Conservation (phyloP, 2,113 vertebrate genomes). For the Acinonyx jubatus region DNA sequence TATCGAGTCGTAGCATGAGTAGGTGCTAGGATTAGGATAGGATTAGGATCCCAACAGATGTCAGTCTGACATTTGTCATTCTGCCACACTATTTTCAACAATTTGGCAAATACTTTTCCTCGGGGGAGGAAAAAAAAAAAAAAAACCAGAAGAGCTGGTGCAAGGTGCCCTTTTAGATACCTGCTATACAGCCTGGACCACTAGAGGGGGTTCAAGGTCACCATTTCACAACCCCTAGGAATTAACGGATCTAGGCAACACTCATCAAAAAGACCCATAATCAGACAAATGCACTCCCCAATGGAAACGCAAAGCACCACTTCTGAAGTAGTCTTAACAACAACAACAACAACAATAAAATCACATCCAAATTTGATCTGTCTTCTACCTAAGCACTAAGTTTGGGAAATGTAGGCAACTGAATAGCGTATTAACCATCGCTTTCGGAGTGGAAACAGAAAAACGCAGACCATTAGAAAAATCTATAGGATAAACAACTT, state of each 20-base stretch:
- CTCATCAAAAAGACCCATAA: background rate
- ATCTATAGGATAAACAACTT: background rate
- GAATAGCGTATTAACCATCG: background rate
- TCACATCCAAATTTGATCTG: too few relatives aligned
- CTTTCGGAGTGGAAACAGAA: background rate
- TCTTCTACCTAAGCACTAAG: background rate
- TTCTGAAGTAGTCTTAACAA: background rate
- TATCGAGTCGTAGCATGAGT: background rate
- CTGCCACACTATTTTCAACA: background rate
- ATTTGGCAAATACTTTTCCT: background rate
- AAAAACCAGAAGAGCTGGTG: background rate
- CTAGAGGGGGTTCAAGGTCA: background rate
- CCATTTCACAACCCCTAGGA: background rate
- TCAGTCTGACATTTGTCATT: background rate
- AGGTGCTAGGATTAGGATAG: background rate
- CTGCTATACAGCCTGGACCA: fast-evolving
- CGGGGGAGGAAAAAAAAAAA: background rate
- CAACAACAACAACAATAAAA: background rate
- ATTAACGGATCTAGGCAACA: background rate
- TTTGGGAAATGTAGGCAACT: background rate
- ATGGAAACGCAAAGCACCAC: background rate
- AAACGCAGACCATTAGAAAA: background rate
- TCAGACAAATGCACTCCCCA: too few relatives aligned
- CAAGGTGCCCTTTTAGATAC: background rate
- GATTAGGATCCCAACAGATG: background rate